phyloP scores from a whole-genome alignment of 2,888 invertebrate species.

The Choristoneura rosaceana region DNA sequence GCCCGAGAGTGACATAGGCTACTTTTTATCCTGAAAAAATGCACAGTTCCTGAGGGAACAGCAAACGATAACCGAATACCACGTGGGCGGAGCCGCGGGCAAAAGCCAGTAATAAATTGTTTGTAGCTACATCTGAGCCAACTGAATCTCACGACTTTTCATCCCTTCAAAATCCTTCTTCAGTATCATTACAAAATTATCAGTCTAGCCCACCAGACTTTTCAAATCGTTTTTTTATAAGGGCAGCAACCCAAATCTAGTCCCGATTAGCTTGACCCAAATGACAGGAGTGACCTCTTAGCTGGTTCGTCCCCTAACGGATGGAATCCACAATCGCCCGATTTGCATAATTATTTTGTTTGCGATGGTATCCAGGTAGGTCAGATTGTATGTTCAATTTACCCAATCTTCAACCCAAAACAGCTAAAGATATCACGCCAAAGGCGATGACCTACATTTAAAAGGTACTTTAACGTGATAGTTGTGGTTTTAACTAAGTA shows the following conservation, averaged over 20 bases:
- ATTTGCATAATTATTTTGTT: constrained; percentile 38
- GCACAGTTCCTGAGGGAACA: too few relatives aligned
- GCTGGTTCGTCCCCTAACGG: constrained; percentile 25
- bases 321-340: constrained; percentile 20
- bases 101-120: too few relatives aligned
- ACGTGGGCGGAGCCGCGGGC: too few relatives aligned
- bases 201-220: not conserved
- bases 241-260: not conserved
- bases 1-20: too few relatives aligned
- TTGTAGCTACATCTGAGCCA: too few relatives aligned
- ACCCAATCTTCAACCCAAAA: constrained; percentile 20
- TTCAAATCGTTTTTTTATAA: not conserved
- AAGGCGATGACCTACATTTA: not conserved
- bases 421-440: not conserved
- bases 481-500: not conserved
- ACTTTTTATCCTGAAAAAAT: too few relatives aligned
- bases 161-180: not conserved
- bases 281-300: constrained; percentile 14
- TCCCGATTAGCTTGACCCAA: constrained; percentile 31
- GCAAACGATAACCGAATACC: too few relatives aligned
- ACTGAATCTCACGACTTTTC: too few relatives aligned
- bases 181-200: not conserved
- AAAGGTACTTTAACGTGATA: not conserved
- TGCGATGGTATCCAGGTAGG: constrained; percentile 21
- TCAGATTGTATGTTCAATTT: constrained; percentile 10